These are phyloP conservation scores for Borostomias antarcticus DNA, from an alignment of 2,797 vertebrate species.

Conservation along the genomic window DNA sequence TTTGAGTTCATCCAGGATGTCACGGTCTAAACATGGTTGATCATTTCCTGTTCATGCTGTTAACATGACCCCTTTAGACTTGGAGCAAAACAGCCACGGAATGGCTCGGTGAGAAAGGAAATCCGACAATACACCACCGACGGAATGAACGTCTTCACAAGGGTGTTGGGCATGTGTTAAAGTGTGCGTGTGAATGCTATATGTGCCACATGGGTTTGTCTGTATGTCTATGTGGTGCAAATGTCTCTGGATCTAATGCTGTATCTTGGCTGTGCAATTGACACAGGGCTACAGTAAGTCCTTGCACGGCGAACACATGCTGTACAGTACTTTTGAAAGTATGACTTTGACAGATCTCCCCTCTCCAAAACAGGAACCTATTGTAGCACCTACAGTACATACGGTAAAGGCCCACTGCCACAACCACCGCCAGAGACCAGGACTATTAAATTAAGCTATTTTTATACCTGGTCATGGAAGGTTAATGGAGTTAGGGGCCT, in stretches of 20 bases:
- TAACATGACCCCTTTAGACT: constrained; percentile 6
- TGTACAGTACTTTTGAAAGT: background rate
- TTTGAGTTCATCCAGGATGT: background rate
- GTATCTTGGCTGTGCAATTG: background rate
- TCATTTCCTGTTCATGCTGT: constrained; percentile 12
- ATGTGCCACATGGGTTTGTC: background rate
- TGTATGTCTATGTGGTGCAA: background rate
- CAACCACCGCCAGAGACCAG: constrained; percentile 35
- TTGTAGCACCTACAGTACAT: constrained; percentile 20
- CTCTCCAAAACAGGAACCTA: constrained; percentile 33
- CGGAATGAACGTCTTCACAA: background rate
- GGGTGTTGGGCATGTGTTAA: background rate
- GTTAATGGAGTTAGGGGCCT: constrained; percentile 55
- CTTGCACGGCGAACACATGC: background rate
- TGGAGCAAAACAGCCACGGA: background rate
- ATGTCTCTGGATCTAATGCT: too few relatives aligned
- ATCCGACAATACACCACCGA: background rate
- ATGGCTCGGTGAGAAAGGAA: background rate
- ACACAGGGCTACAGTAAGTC: background rate
- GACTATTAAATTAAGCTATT: constrained; percentile 59
- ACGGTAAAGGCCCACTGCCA: constrained; percentile 16
- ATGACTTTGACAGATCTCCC: constrained; percentile 7
- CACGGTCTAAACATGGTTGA: constrained; percentile 2
- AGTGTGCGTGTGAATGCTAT: background rate
- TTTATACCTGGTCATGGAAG: constrained; percentile 47